Conservation (phyloP, 2,797 vertebrate genomes). For the Tapera naevia region DNA sequence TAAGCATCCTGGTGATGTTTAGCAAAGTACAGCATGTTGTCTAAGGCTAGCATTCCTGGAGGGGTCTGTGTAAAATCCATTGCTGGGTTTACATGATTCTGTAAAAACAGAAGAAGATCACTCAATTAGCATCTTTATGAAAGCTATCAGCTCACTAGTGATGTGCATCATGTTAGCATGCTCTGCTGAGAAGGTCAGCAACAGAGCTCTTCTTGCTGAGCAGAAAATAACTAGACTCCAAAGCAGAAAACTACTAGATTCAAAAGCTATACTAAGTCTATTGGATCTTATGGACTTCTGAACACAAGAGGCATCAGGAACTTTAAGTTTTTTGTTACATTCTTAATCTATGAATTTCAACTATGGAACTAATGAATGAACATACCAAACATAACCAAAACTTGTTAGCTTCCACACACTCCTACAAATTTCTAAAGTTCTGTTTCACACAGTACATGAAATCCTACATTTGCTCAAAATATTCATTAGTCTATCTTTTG, state of each 20-base stretch:
- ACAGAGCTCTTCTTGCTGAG: not conserved
- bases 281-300: not conserved
- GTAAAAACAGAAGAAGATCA: not conserved
- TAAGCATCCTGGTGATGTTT: conserved; percentile 95
- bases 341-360: not conserved
- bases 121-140: not conserved
- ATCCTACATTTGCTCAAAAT: not conserved
- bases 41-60: conserved; percentile 96
- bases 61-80: conserved; percentile 99
- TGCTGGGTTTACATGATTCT: conserved; percentile 99
- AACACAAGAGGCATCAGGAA: not conserved
- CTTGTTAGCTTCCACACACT: rapidly evolving
- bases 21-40: conserved; percentile 98
- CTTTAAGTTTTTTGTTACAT: rapidly evolving
- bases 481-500: not conserved
- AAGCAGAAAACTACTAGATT: not conserved
- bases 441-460: not conserved
- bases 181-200: not conserved
- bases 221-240: not conserved
- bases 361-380: not conserved
- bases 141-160: not conserved
- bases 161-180: rapidly evolving
- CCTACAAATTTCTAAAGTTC: not conserved
- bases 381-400: not conserved
- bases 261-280: not conserved